Evolutionary conservation across 1,140 invertebrate genomes (phyloP).

Genomic region (Neodiprion virginianus): DNA sequence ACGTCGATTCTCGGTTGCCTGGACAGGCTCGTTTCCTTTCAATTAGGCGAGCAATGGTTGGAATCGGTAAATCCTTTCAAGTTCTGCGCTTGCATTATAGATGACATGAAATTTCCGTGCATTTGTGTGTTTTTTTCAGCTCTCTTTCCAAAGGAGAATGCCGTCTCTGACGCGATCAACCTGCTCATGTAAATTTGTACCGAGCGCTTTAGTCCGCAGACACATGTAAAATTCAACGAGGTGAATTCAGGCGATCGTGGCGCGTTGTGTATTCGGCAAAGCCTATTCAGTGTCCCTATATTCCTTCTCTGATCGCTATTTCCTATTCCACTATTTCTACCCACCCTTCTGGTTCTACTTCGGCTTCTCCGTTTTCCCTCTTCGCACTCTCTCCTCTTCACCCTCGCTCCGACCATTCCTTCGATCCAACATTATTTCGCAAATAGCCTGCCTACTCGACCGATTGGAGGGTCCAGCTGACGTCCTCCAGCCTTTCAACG

Average conservation of each 20-base stretch:
- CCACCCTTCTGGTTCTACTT: constrained; percentile 19
- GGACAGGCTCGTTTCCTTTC: constrained; percentile 1
- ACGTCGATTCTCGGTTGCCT: neutral
- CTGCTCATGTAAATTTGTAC: neutral
- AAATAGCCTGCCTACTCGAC: constrained; percentile 37
- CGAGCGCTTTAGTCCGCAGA: neutral
- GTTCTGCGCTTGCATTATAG: neutral
- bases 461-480: constrained; percentile 34
- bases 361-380: constrained; percentile 22
- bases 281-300: constrained; percentile 1
- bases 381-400: constrained; percentile 9
- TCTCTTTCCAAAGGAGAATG: neutral
- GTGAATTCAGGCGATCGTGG: constrained; percentile 31
- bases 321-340: constrained; percentile 29
- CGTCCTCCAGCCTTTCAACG: constrained; percentile 23
- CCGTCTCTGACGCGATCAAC: neutral
- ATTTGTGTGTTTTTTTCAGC: neutral
- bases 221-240: constrained; percentile 42
- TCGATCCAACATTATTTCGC: constrained; percentile 43
- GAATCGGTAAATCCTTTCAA: neutral
- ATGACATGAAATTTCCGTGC: neutral
- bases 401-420: constrained; percentile 28
- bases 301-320: constrained; percentile 28
- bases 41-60: neutral
- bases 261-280: constrained; percentile 28